These are phyloP conservation scores for Lepus townsendii DNA, from an alignment of 2,797 vertebrate genomes.

Conservation along the genomic window DNA sequence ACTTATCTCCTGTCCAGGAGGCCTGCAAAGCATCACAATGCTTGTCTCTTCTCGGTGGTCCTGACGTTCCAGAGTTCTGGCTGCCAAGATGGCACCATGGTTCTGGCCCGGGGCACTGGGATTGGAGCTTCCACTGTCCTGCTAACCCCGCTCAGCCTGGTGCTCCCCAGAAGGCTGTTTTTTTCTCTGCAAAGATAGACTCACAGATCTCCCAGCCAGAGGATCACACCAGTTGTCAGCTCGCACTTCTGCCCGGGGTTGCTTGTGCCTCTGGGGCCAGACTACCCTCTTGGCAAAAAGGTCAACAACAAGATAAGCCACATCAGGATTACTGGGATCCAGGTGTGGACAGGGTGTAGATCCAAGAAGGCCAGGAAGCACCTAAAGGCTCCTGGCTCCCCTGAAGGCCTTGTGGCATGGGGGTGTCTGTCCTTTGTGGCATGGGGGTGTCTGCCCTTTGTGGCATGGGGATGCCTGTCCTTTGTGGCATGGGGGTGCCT, in stretches of 20 bases:
- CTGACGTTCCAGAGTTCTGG: neutral
- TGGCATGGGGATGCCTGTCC: too few species aligned
- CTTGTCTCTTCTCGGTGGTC: neutral
- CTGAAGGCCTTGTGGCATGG: neutral
- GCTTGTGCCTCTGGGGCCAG: neutral
- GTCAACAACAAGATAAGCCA: neutral
- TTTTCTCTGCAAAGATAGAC: neutral
- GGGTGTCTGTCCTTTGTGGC: too few species aligned
- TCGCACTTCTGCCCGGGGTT: neutral
- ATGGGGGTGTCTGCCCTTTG: neutral
- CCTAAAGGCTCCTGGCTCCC: neutral
- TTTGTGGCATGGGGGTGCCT: neutral
- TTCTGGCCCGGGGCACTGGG: neutral
- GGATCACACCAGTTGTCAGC: neutral
- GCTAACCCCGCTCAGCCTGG: neutral
- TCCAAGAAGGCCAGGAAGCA: neutral
- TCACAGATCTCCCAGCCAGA: neutral
- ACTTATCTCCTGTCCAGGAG: neutral
- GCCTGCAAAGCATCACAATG: neutral
- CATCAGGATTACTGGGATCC: neutral
- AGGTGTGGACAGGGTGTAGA: neutral
- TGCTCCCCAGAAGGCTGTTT: neutral
- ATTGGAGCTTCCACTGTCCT: neutral
- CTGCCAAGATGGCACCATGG: neutral
- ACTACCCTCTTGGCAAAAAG: neutral